phyloP scores from a whole-genome alignment of 2,888 invertebrate genomes.

The Andrena trimmerana region DNA sequence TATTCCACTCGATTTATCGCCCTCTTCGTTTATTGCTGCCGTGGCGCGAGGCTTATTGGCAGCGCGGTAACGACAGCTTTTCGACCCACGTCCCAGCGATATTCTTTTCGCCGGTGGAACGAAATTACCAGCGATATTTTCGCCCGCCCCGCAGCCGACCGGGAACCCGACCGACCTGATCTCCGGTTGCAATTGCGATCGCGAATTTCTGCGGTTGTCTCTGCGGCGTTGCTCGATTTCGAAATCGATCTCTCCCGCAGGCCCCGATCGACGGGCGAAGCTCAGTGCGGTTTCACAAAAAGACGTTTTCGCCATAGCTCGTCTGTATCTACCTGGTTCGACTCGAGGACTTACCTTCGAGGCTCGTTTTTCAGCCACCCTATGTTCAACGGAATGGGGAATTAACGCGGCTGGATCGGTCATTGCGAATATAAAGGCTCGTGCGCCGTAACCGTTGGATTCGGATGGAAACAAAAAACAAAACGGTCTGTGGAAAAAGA shows the following conservation, averaged over 20 bases:
- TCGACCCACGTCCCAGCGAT: slow-evolving; percentile 42
- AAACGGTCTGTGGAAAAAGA: slow-evolving; percentile 2
- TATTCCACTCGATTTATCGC: slow-evolving; percentile 70
- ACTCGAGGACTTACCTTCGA: too few species aligned
- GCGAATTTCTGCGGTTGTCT: slow-evolving; percentile 59
- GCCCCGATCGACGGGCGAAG: slow-evolving; percentile 31
- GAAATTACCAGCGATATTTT: slow-evolving; percentile 19
- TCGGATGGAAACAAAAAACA: neutral
- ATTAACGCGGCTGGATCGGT: neutral
- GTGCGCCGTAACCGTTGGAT: neutral
- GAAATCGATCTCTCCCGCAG: slow-evolving; percentile 57
- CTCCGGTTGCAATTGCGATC: slow-evolving; percentile 43
- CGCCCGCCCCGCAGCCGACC: neutral
- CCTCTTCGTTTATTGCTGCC: slow-evolving; percentile 64
- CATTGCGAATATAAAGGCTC: neutral
- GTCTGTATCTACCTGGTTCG: neutral
- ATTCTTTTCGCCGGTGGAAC: slow-evolving; percentile 1
- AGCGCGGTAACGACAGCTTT: slow-evolving; percentile 55
- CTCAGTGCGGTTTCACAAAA: slow-evolving; percentile 47
- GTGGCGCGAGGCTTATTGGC: slow-evolving; percentile 52
- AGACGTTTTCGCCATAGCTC: slow-evolving; percentile 17
- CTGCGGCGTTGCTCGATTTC: slow-evolving; percentile 49
- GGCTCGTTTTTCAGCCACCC: neutral
- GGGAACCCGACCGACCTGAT: slow-evolving; percentile 35
- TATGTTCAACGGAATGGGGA: neutral